These are phyloP conservation scores for Aphaenogaster rudis DNA, from an alignment of 1,140 invertebrate genomes.

Conservation along the genomic window DNA sequence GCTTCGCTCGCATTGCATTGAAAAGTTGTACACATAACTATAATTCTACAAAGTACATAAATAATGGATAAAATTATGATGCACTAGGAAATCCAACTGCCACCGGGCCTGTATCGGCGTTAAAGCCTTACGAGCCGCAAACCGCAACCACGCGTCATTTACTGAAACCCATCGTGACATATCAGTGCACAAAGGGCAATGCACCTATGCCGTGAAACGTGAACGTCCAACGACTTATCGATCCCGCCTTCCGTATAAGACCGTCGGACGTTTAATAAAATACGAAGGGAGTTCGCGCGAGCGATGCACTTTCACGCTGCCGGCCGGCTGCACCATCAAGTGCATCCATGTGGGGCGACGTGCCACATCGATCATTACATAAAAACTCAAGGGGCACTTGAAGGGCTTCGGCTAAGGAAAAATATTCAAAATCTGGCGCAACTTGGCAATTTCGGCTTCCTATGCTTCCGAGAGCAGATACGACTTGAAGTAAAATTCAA, in stretches of 20 bases:
- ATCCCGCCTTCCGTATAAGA: slow-evolving; percentile 57
- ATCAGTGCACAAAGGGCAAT: slow-evolving; percentile 67
- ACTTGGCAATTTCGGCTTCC: slow-evolving; percentile 16
- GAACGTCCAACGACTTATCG: slow-evolving; percentile 68
- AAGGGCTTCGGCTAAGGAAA: slow-evolving; percentile 18
- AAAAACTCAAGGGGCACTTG: slow-evolving; percentile 46
- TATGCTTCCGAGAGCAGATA: not conserved
- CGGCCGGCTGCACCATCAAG: slow-evolving; percentile 49
- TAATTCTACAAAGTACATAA: slow-evolving; percentile 26
- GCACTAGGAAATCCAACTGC: not conserved
- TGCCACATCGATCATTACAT: slow-evolving; percentile 65
- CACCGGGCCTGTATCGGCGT: not conserved
- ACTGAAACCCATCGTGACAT: slow-evolving; percentile 47
- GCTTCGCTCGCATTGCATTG: not conserved
- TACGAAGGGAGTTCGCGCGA: slow-evolving; percentile 55
- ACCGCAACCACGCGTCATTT: slow-evolving; percentile 27
- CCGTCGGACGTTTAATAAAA: slow-evolving; percentile 71
- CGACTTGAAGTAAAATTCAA: not conserved
- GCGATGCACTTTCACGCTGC: slow-evolving; percentile 55
- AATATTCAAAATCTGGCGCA: slow-evolving; percentile 48
- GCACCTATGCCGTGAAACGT: slow-evolving; percentile 61
- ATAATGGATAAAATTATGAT: not conserved
- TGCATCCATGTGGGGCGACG: slow-evolving; percentile 35
- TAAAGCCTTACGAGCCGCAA: slow-evolving; percentile 4
- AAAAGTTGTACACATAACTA: not conserved